Evolutionary conservation across 2,113 vertebrate species (phyloP).

Genomic region (Oncorhynchus kisutch): DNA sequence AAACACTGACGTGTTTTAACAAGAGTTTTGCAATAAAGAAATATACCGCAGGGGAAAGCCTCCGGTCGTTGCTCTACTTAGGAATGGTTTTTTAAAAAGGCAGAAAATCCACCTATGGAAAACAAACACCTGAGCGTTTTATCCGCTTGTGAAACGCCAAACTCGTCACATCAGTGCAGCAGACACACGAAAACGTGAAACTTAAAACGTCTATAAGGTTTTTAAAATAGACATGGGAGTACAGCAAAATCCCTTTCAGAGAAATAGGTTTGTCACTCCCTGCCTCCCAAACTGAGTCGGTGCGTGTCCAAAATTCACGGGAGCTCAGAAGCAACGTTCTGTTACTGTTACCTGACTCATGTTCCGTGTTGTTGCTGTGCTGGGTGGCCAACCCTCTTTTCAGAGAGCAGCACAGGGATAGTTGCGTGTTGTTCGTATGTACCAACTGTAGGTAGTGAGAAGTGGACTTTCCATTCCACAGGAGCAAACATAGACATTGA

Average conservation of each 20-base stretch:
- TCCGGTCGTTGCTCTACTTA: background rate
- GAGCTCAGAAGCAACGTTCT: background rate
- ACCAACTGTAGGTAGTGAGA: background rate
- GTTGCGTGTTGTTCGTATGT: background rate
- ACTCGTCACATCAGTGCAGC: conserved; percentile 21
- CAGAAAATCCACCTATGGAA: background rate
- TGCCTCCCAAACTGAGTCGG: background rate
- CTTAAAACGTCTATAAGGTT: background rate
- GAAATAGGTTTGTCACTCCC: background rate
- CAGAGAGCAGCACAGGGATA: background rate
- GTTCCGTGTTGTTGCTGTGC: conserved; percentile 27
- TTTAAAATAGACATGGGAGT: background rate
- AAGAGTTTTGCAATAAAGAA: background rate
- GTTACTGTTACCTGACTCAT: conserved; percentile 67
- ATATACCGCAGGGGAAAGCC: background rate
- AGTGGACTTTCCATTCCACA: background rate
- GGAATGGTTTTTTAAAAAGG: background rate
- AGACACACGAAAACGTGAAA: background rate
- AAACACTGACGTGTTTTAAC: background rate
- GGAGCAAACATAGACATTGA: no score
- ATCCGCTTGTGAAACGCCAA: background rate
- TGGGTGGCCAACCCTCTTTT: conserved; percentile 32
- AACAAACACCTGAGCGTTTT: conserved; percentile 54
- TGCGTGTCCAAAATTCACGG: background rate
- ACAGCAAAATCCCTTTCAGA: background rate